These are phyloP conservation scores for Epicampocera succincta DNA, from an alignment of 2,888 invertebrate genomes.

Conservation along the genomic window DNA sequence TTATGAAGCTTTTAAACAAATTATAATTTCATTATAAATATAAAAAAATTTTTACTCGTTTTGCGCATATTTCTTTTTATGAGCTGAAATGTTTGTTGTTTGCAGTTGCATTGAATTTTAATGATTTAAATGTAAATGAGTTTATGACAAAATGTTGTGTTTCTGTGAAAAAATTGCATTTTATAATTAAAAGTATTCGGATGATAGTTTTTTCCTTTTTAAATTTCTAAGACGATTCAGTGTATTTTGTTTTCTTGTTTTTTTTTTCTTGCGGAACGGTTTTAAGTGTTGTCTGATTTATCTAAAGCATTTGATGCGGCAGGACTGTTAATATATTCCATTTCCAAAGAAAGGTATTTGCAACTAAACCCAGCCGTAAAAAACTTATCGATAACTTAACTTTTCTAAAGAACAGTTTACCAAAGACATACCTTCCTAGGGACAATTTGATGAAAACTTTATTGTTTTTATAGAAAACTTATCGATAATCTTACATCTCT, in stretches of 20 bases:
- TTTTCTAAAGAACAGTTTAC: too few species aligned
- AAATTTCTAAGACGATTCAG: conserved; percentile 32
- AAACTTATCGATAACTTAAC: too few species aligned
- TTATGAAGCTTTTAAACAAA: conserved; percentile 57
- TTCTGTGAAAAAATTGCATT: conserved; percentile 15
- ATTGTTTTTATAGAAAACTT: too few species aligned
- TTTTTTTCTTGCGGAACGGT: not conserved
- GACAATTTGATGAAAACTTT: too few species aligned
- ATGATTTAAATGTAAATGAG: conserved; percentile 23
- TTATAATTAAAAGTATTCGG: conserved; percentile 11
- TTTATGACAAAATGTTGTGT: conserved; percentile 27
- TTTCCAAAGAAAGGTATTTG: too few species aligned
- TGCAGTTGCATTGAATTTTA: conserved; percentile 19
- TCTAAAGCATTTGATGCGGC: too few species aligned
- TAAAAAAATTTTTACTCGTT: conserved; percentile 35
- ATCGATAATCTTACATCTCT: too few species aligned
- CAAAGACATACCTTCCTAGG: too few species aligned
- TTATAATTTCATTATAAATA: conserved; percentile 52
- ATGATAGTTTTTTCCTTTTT: conserved; percentile 10
- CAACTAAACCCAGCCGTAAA: too few species aligned
- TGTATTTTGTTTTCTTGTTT: conserved; percentile 60
- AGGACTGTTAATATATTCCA: too few species aligned
- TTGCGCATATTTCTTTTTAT: conserved; percentile 14
- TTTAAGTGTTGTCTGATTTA: not conserved
- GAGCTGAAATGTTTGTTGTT: conserved; percentile 14